A percentile compares a stretch with the other conserved stretches of the same genome.
Conservation (phyloP, 64 coral and sea anemone genomes). For the Stichodactyla helianthus region DNA sequence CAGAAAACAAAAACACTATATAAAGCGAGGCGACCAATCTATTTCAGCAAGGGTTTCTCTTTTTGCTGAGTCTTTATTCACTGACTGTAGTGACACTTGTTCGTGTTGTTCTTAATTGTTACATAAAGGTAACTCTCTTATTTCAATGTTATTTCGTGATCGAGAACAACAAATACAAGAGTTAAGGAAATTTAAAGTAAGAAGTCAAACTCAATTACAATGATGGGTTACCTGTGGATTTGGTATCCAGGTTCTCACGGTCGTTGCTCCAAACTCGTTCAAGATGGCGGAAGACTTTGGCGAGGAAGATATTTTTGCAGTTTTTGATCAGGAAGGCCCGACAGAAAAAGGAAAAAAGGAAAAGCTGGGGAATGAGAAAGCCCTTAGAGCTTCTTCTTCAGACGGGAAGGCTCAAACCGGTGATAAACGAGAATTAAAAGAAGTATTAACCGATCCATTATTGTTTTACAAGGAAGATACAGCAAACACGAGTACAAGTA, state of each 20-base stretch:
- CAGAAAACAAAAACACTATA: too few relatives aligned
- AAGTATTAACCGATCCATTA: constrained; percentile 37
- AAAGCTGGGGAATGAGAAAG: constrained; percentile 32
- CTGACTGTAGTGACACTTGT: too few relatives aligned
- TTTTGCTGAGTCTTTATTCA: too few relatives aligned
- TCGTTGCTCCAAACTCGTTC: not conserved
- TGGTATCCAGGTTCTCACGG: not conserved
- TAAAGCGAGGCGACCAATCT: too few relatives aligned
- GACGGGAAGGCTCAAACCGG: constrained; percentile 19
- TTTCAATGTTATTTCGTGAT: too few relatives aligned
- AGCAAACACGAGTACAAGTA: not conserved
- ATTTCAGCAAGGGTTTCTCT: too few relatives aligned
- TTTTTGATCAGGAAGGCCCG: constrained; percentile 75
- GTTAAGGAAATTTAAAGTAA: too few relatives aligned
- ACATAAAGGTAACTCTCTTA: too few relatives aligned
- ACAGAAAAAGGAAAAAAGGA: constrained; percentile 42
- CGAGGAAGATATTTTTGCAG: constrained; percentile 82
- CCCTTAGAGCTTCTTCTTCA: constrained; percentile 12
- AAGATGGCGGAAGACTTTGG: constrained; percentile 90
- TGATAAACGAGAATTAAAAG: constrained; percentile 65
- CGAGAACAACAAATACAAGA: too few relatives aligned
- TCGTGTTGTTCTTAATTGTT: too few relatives aligned
- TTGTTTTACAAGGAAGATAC: constrained; percentile 23
- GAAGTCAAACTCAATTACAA: too few relatives aligned
- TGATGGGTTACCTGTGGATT: not conserved